Base-by-base conservation (phyloP, 2,888 invertebrate genomes). In the Tuberolachnus salignus region DNA sequence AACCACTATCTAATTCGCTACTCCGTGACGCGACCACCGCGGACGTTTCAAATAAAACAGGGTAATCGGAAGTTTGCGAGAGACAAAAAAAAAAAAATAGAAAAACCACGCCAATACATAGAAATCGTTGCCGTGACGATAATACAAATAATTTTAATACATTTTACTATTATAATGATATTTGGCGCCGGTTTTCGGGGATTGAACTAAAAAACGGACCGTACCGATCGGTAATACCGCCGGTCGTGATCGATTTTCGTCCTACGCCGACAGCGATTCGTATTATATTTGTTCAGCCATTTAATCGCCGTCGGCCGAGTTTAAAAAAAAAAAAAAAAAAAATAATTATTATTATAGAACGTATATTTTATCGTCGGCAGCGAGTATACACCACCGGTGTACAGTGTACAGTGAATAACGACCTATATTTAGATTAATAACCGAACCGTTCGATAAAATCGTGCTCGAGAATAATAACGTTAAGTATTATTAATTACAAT, bases 361-460 rank as follows among this genome's bases (percentile, higher is more conserved):
- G 34, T 34, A 34, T 3, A 6, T 34, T 4, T 6, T 34, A 34
- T 34, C 34, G 34, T 34, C n/a, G n/a, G n/a, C n/a, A n/a, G 34
- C 6, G 34, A 34, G 6, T 34, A 34, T 34, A 34, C 34, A 6
- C 34, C 34, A n/a, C 14, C 46, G 16, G 64, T n/a, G n/a, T 64
- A 1, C 10, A 21, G 14, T 46, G 44, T 23, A 21, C 16, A 16
- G 14, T 34, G 51, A 34, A 49, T 26, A 59, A 59, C 26, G 59
- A 59, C 46, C 71, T 26, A 14, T 49, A 49, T 59, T 71, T 34
- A 71, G 71, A 71, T 71, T 49, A 59, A 59, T 71, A 49, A n/a
- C 23, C 4, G 11, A 6, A 23, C 9, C 16, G 71, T 46, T 49
- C 46, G 26, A 59, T 49, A 26, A 59, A 59, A 49, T 49, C 46